phyloP scores from a whole-genome alignment of 1,140 invertebrate genomes.

The Drosophila leontia region DNA sequence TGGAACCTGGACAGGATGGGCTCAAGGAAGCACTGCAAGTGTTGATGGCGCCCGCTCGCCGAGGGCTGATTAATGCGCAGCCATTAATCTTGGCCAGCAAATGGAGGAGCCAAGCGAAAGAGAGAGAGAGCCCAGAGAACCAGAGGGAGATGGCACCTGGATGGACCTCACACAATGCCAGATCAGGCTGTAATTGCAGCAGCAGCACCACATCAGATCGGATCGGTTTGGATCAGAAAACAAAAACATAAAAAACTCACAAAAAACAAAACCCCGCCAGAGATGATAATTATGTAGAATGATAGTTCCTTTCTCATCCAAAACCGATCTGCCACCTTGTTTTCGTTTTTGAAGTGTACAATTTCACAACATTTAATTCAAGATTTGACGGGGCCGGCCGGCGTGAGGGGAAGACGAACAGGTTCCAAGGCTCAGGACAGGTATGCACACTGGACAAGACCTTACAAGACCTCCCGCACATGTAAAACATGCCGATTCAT shows the following conservation, averaged over 20 bases:
- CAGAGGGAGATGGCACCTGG: not conserved
- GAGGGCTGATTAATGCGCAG: slow-evolving; percentile 66
- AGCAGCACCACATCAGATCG: slow-evolving; percentile 7
- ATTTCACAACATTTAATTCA: slow-evolving; percentile 84
- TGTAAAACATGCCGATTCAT: slow-evolving; percentile 85
- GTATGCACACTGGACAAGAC: slow-evolving; percentile 43
- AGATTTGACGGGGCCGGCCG: slow-evolving; percentile 58
- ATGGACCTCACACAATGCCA: slow-evolving; percentile 33
- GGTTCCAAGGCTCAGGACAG: slow-evolving; percentile 63
- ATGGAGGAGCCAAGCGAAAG: slow-evolving; percentile 22
- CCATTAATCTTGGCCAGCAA: slow-evolving; percentile 68
- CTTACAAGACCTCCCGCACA: slow-evolving; percentile 83
- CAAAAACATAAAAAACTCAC: not conserved
- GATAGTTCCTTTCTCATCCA: slow-evolving; percentile 75
- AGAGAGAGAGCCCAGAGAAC: not conserved
- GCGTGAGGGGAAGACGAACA: slow-evolving; percentile 40
- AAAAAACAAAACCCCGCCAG: slow-evolving; percentile 41
- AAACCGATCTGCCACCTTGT: slow-evolving; percentile 34
- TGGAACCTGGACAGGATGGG: slow-evolving; percentile 1
- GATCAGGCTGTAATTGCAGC: slow-evolving; percentile 27
- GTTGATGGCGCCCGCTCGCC: slow-evolving; percentile 65
- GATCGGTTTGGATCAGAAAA: not conserved
- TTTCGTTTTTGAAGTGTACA: slow-evolving; percentile 74
- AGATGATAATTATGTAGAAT: slow-evolving; percentile 79
- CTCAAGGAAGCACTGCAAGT: slow-evolving; percentile 61